Evolutionary conservation across 2,113 vertebrate genomes (phyloP).

Genomic region (crab-eating macaque (Macaca fascicularis)): DNA sequence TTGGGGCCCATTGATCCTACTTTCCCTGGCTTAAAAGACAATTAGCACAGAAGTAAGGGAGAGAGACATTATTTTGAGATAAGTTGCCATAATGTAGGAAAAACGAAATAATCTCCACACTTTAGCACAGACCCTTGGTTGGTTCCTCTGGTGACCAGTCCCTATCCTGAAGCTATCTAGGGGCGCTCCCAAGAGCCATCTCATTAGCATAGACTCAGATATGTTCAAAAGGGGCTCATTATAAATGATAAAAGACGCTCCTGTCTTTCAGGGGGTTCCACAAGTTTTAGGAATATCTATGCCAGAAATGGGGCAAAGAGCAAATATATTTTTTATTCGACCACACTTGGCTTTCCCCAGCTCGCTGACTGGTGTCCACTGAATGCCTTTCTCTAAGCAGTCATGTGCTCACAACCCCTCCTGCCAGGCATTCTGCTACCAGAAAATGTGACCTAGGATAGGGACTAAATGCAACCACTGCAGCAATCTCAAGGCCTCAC

Average conservation of each 20-base stretch:
- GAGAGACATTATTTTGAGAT: neutral
- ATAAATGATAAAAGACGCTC: neutral
- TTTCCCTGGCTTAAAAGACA: neutral
- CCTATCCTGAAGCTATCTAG: neutral
- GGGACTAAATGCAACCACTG: neutral
- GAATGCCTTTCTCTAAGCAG: neutral
- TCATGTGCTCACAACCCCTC: too few species aligned
- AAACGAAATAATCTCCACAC: constrained; percentile 1
- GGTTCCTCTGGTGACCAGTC: neutral
- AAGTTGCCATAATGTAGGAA: neutral
- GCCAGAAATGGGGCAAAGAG: neutral
- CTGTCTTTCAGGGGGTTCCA: neutral
- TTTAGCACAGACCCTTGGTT: neutral
- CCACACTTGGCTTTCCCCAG: neutral
- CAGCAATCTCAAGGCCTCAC: neutral
- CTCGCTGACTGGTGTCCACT: neutral
- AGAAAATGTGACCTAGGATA: neutral
- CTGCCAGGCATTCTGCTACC: neutral
- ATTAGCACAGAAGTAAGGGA: neutral
- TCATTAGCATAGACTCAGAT: neutral
- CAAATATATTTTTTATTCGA: neutral
- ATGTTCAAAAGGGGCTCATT: neutral
- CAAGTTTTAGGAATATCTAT: neutral
- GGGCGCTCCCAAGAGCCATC: neutral
- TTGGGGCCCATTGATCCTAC: neutral